Evolutionary conservation across 2,888 invertebrate species (phyloP).

Genomic region (Maniola hyperantus): DNA sequence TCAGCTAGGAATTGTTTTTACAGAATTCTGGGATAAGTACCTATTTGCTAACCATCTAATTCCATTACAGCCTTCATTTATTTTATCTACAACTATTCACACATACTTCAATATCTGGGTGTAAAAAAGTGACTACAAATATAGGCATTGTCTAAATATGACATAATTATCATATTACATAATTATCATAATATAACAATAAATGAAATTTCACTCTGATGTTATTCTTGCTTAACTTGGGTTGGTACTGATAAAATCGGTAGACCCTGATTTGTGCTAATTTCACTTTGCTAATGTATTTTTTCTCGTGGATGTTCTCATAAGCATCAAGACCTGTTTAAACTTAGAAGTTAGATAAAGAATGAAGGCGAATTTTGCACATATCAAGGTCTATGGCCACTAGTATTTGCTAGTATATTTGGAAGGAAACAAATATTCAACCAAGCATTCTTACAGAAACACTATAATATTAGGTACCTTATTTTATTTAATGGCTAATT

Average conservation of each 20-base stretch:
- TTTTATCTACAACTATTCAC: conserved; percentile 33
- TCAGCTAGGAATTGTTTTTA: conserved; percentile 38
- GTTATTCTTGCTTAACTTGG: not conserved
- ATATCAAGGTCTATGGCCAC: not conserved
- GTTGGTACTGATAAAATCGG: not conserved
- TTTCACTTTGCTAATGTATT: not conserved
- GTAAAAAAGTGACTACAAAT: conserved; percentile 37
- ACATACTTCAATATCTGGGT: conserved; percentile 29
- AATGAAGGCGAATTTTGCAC: not conserved
- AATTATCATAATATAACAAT: not conserved
- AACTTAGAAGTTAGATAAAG: not conserved
- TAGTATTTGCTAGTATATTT: not conserved
- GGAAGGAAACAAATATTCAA: not conserved
- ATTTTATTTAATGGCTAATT: conserved; percentile 17
- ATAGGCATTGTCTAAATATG: conserved; percentile 26
- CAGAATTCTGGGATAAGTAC: conserved; percentile 21
- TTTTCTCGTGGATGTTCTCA: not conserved
- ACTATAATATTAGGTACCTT: conserved; percentile 15
- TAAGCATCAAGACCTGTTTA: not conserved
- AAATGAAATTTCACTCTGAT: not conserved
- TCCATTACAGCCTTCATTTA: conserved; percentile 36
- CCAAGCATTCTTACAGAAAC: not conserved
- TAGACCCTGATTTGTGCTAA: conserved; percentile 4
- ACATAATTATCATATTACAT: conserved; percentile 15
- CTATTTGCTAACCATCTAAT: conserved; percentile 29